A percentile compares a stretch with the other conserved stretches of the same genome.
phyloP scores from a whole-genome alignment of 1,140 invertebrate genomes.

The Cyphomyrmex costatus region DNA sequence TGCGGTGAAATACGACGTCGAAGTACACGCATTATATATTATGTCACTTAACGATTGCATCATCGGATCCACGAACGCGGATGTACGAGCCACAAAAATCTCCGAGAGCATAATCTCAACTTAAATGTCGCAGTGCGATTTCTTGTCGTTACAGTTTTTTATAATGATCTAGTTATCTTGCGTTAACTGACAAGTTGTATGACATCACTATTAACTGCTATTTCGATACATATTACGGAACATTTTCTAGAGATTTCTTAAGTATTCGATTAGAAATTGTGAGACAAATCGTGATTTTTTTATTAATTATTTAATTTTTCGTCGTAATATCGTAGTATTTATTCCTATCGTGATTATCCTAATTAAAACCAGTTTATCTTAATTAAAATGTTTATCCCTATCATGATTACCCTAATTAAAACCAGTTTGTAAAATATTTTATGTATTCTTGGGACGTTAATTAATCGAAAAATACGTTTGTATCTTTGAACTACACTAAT shows the following conservation, averaged over 20 bases:
- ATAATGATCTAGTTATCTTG: background rate
- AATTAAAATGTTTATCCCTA: background rate
- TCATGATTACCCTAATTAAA: constrained; percentile 2
- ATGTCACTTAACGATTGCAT: constrained; percentile 36
- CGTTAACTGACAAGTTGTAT: background rate
- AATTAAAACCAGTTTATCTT: background rate
- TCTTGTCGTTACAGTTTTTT: background rate
- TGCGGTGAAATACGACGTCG: background rate
- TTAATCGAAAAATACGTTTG: background rate
- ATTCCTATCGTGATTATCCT: background rate
- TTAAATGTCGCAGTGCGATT: background rate
- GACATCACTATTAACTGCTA: background rate
- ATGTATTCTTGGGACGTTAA: background rate
- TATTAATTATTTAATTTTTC: constrained; percentile 7
- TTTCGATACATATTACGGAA: background rate
- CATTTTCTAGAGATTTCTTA: background rate
- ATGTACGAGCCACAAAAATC: background rate
- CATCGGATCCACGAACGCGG: background rate
- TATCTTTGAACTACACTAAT: background rate
- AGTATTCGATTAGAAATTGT: background rate
- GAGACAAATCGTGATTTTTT: background rate
- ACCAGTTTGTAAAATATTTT: background rate
- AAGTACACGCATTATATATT: constrained; percentile 26
- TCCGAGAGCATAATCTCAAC: background rate
- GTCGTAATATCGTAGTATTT: background rate